Percentiles rank a stretch among this genome's conserved stretches.
Evolutionary conservation across 1,140 invertebrate species (phyloP).

Genomic region (Zaprionus lachaisei): DNA sequence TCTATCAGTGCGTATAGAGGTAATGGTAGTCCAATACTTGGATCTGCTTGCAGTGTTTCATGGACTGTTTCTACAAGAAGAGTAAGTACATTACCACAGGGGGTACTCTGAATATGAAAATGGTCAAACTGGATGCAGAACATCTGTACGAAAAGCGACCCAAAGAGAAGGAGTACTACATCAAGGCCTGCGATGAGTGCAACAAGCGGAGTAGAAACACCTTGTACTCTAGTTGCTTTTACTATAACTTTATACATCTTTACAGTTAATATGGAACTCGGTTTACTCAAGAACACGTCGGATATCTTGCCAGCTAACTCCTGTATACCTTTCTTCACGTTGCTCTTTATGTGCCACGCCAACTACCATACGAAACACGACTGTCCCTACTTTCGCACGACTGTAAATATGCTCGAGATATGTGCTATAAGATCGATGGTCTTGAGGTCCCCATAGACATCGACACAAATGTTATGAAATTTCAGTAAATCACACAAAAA

Average conservation of each 20-base stretch:
- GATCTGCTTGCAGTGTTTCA: conserved; percentile 52
- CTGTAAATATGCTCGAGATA: conserved; percentile 27
- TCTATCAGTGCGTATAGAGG: conserved; percentile 56
- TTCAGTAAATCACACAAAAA: not conserved
- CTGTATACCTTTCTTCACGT: conserved; percentile 62
- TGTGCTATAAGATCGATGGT: conserved; percentile 66
- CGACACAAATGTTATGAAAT: not conserved
- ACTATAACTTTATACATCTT: no score
- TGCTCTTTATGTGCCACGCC: conserved; percentile 57
- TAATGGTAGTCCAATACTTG: not conserved
- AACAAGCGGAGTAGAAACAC: conserved; percentile 58
- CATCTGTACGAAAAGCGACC: conserved; percentile 44
- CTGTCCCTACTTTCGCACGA: conserved; percentile 64
- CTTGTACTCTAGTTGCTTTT: not conserved
- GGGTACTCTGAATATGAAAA: conserved; percentile 72
- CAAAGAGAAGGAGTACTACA: conserved; percentile 64
- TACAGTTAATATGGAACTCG: conserved; percentile 1
- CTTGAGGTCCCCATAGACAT: not conserved
- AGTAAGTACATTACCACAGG: conserved; percentile 66
- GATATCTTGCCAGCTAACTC: conserved; percentile 25
- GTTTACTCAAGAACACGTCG: conserved; percentile 51
- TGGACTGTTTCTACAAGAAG: conserved; percentile 70
- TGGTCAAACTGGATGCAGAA: conserved; percentile 67
- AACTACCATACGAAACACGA: conserved; percentile 63
- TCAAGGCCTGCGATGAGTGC: conserved; percentile 58